Base-by-base conservation (phyloP, 2,888 invertebrate genomes). In the Eupithecia centaureata region DNA sequence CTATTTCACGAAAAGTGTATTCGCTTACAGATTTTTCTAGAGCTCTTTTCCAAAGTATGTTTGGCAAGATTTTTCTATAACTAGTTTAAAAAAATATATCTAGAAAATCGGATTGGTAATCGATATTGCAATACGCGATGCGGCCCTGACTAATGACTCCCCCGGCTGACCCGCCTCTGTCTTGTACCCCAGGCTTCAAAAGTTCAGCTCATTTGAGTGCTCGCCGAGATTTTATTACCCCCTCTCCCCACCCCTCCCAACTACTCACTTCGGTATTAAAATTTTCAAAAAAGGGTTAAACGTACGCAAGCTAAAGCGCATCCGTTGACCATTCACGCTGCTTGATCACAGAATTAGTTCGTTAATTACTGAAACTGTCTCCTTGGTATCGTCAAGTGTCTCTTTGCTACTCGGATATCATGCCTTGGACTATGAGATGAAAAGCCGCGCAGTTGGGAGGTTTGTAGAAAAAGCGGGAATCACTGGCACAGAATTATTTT, bases 161-260 rank as follows among this genome's bases (percentile, higher is more conserved):
- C 87, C 88, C 87, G 79, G 79, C 91, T 92, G 92, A 91, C 91
- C 92, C 87, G 89, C 86, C 87, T 65, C 68, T 86, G 92, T 91
- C 92, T 92, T 92, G 87, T 88, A 86, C 90, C 88, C 89, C 85
- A 86, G 91, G 92, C 91, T 91, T 91, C 90, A 91, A 92, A 92
- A 93, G 92, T 93, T 93, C 90, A 90, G 91, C 91, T 91, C 92
- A 90, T 92, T 92, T 89, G 92, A 93, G 93, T 90, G 89, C 90
- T 86, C 82, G 88, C 90, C 81, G 92, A 93, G 93, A 93, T 92
- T 93, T 93, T 89, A 93, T 93, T 92, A 92, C 89, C 89, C 89
- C 90, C 91, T 91, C 89, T n/a, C n/a, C n/a, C n/a, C n/a, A n/a
- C 90, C 90, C 89, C 85, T 77, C 85, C 89, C 89, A 91, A 91